Evolutionary conservation across 2,888 invertebrate species (phyloP), one percentile per base, ranked within the genome.

Genomic region (Teinopalpus imperialis): DNA sequence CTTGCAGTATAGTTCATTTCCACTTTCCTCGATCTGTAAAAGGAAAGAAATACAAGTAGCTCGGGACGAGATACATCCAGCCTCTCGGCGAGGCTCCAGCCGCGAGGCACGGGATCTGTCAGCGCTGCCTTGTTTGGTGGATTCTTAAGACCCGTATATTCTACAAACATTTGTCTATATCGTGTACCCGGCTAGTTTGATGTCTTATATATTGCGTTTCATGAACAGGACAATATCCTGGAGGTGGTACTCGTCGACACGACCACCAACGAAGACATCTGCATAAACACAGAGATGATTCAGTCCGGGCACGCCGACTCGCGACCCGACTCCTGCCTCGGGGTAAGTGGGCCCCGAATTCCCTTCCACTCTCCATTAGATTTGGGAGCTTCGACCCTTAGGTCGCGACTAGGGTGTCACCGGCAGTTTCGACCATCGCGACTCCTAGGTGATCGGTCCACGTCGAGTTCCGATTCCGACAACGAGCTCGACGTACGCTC

Each of bases 231-330:
- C 53, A 59, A 60, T 53, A 58, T 66, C 9, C 52, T 81, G 35
- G 79, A 81, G 52, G 67, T 91, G 57, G 74, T 85, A 58, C 74
- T 92, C 51, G 81, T 89, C 43, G 90, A 92, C 74, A 90, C 91
- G 20, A 61, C 77, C 3, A 71, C 73, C 16, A 67, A 61, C 1
- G 66, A 75, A 7, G 91, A 91, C 72, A 61, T 88, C 44, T 86
- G 82, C 69, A 62, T 92, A 50, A 82, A 89, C 65, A 73, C 76
- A 48, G 66, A 74, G 52, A 65, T 92, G 48, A 72, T 90, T 5
- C 69, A 78, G 53, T 73, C 83, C 48, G 90, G 89, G 0, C 79
- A 83, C 66, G 92, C 92, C 3, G 82, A 77, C 66, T 29, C 58
- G 51, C 66, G 74, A 16, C 13, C 39, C 41, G 71, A 61, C 68